Conservation (phyloP, 2,797 vertebrate genomes). For the Peromyscus melanophrys region DNA sequence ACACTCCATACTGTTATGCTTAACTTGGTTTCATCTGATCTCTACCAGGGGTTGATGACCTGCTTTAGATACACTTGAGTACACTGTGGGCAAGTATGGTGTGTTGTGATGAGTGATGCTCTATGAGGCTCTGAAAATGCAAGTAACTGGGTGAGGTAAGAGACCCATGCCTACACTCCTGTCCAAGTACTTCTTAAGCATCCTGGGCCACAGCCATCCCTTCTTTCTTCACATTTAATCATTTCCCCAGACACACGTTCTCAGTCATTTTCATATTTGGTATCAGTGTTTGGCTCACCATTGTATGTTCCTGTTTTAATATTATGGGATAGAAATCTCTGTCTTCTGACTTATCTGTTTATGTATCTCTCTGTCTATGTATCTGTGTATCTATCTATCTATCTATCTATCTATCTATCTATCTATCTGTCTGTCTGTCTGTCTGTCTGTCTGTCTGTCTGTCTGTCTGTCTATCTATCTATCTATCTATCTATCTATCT, state of each 20-base stretch:
- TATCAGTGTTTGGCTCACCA: not conserved
- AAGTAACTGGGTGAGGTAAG: not conserved
- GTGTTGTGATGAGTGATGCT: not conserved
- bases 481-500: not conserved
- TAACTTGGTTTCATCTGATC: not conserved
- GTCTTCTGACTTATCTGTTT: not conserved
- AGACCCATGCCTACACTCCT: not conserved
- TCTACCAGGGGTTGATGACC: not conserved
- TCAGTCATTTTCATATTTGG: slow-evolving; percentile 21
- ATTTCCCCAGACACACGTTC: not conserved
- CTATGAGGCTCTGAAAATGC: not conserved
- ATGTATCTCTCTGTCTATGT: not conserved
- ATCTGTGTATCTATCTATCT: not conserved
- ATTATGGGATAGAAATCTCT: not conserved
- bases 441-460: not conserved
- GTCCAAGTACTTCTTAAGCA: not conserved
- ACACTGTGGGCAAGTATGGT: not conserved
- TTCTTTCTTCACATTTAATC: not conserved
- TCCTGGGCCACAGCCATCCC: not conserved
- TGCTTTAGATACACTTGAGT: not conserved
- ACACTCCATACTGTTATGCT: not conserved
- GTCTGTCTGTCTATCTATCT: not conserved
- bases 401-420: not conserved
- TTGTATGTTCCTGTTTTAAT: not conserved
- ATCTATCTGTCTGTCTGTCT: not conserved